A percentile compares a stretch with the other conserved stretches of the same genome.
phyloP scores from a whole-genome alignment of 2,797 vertebrate species.

The Smutsia gigantea region DNA sequence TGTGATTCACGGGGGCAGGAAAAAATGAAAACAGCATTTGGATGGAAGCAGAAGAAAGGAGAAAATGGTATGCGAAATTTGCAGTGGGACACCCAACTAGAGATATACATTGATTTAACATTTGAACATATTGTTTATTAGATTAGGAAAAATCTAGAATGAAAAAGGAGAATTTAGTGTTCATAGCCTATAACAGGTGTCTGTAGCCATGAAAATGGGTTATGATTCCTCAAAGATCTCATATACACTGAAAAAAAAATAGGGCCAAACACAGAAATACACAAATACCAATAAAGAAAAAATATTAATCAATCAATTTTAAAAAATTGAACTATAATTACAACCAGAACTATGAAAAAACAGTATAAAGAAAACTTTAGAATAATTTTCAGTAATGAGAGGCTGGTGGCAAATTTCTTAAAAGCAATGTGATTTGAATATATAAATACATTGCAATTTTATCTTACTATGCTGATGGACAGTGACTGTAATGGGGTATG shows the following conservation, averaged over 20 bases:
- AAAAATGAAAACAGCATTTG: slow-evolving; percentile 22
- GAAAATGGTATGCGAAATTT: not conserved
- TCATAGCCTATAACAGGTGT: not conserved
- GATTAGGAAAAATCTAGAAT: not conserved
- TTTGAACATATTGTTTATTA: not conserved
- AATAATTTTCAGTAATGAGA: slow-evolving; percentile 11
- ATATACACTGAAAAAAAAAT: not conserved
- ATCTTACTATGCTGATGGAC: too few species aligned
- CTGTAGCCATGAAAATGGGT: not conserved
- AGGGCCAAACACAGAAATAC: not conserved
- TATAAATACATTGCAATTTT: not conserved
- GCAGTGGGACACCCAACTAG: not conserved
- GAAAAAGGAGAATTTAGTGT: not conserved
- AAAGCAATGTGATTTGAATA: slow-evolving; percentile 26
- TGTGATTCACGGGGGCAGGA: not conserved
- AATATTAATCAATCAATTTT: not conserved
- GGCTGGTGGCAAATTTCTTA: not conserved
- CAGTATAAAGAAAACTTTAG: not conserved
- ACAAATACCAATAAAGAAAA: not conserved
- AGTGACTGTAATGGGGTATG: too few species aligned
- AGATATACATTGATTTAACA: not conserved
- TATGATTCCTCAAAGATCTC: not conserved
- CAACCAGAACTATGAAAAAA: slow-evolving; percentile 13
- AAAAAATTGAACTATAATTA: not conserved
- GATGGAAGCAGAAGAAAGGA: slow-evolving; percentile 8